Base-by-base conservation (phyloP, 2,888 invertebrate genomes). In the Aspidiotus rigidus region DNA sequence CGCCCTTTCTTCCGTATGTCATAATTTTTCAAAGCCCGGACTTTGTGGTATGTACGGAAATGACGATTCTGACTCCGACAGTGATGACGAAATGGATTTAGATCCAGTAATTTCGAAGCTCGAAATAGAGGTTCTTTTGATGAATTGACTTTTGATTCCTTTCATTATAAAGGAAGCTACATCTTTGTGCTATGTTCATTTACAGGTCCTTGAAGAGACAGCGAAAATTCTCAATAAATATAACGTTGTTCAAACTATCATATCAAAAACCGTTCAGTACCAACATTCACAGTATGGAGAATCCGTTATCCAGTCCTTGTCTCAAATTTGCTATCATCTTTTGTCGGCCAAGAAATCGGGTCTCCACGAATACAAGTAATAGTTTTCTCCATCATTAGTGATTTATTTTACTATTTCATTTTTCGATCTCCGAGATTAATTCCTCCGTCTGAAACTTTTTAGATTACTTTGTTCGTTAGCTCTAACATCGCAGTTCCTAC, bases 401-500 rank as follows among this genome's bases (percentile, higher is more conserved):
- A 11, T 11, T 49, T 49, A 49, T 49, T 13, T 49, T n/a, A 10
- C 17, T 16, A 17, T 3, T n/a, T 57, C 2, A 10, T 57, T 11
- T 57, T 57, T 2, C 17, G 17, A 57, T 7, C 15, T 13, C n/a
- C 16, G 57, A 5, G 11, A 9, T 62, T 16, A 17, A 13, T 39
- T 1, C 9, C 28, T 16, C n/a, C 39, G 59, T 62, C 39, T 28
- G 28, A 28, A 28, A 28, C 62, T 39, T 71, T 69, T 1, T 73
- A 88, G 88, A 76, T 78, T 92, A 64, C 79, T 92, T 3, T 90
- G 90, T 77, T 88, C 88, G 64, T 77, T 92, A 73, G 89, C 90
- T 0, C 89, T 91, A 76, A 89, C 88, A 76, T 87, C 89, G 0
- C 79, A 83, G 64, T 90, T 92, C 76, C 81, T 92, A 49, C 83